A percentile compares a stretch with the other conserved stretches of the same genome.
phyloP scores from a whole-genome alignment of 1,140 invertebrate genomes.

The Tetranychus cinnabarinus region DNA sequence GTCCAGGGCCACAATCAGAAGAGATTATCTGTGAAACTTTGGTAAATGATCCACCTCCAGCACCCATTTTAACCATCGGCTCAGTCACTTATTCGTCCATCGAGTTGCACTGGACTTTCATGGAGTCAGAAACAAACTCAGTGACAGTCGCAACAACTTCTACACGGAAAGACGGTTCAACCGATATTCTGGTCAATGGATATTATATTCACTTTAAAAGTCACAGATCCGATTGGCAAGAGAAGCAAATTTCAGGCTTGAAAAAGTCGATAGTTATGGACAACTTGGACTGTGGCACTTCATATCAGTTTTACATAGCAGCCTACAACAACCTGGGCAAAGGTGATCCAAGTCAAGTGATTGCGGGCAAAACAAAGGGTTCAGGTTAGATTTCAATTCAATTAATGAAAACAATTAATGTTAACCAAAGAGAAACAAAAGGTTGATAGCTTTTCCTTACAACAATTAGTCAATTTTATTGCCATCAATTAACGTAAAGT shows the following conservation, averaged over 20 bases:
- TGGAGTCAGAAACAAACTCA: not conserved
- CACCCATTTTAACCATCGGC: conserved; percentile 4
- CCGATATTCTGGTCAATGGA: conserved; percentile 7
- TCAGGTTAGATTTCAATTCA: conserved; percentile 20
- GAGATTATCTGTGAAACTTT: conserved; percentile 19
- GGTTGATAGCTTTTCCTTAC: too few relatives aligned
- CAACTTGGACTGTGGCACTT: conserved; percentile 21
- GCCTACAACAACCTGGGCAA: conserved; percentile 69
- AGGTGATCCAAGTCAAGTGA: conserved; percentile 41
- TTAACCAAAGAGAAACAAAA: too few relatives aligned
- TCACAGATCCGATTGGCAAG: conserved; percentile 13
- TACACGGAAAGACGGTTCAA: not conserved
- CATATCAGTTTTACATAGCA: conserved; percentile 37
- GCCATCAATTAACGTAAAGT: not conserved
- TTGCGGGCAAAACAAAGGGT: conserved; percentile 31
- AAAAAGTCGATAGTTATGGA: conserved; percentile 18
- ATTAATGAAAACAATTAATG: too few relatives aligned
- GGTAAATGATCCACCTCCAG: conserved; percentile 13
- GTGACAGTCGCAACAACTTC: not conserved
- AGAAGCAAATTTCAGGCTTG: conserved; percentile 11
- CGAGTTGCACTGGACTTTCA: conserved; percentile 7
- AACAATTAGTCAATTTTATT: not conserved
- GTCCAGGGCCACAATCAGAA: conserved; percentile 21
- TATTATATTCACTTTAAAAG: conserved; percentile 14
- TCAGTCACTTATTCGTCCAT: conserved; percentile 1